A percentile compares a stretch with the other conserved stretches of the same genome.
Evolutionary conservation across 2,888 invertebrate genomes (phyloP).

Genomic region (Patella pellucida): DNA sequence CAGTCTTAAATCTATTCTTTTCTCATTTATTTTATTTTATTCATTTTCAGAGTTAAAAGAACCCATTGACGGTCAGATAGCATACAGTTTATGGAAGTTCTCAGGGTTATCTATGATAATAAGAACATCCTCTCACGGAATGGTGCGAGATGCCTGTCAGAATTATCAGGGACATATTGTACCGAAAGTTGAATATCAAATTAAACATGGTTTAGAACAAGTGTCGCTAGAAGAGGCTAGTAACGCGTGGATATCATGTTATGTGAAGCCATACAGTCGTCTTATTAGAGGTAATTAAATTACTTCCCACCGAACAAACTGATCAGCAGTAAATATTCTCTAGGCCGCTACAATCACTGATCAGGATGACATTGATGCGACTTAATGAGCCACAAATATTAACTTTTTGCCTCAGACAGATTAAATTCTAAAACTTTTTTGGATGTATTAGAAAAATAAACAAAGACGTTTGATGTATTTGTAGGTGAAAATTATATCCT

Average conservation of each 20-base stretch:
- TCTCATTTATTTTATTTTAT: too few species aligned
- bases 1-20: too few species aligned
- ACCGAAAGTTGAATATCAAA: slow-evolving; percentile 64
- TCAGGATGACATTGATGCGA: too few species aligned
- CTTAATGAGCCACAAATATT: too few species aligned
- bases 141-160: slow-evolving; percentile 39
- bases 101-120: slow-evolving; percentile 49
- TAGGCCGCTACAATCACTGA: too few species aligned
- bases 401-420: too few species aligned
- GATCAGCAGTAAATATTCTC: too few species aligned
- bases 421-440: too few species aligned
- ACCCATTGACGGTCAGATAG: slow-evolving; percentile 42
- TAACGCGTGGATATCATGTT: slow-evolving; percentile 55
- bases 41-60: slow-evolving; percentile 12
- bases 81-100: slow-evolving; percentile 59
- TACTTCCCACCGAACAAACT: too few species aligned
- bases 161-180: slow-evolving; percentile 44
- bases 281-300: slow-evolving; percentile 53
- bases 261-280: slow-evolving; percentile 52
- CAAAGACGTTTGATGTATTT: too few species aligned
- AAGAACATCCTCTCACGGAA: slow-evolving; percentile 54
- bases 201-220: slow-evolving; percentile 55
- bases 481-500: too few species aligned
- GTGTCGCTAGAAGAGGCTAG: slow-evolving; percentile 50
- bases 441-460: too few species aligned